Evolutionary conservation across 2,113 vertebrate genomes (phyloP).

Genomic region (Octodon degus): DNA sequence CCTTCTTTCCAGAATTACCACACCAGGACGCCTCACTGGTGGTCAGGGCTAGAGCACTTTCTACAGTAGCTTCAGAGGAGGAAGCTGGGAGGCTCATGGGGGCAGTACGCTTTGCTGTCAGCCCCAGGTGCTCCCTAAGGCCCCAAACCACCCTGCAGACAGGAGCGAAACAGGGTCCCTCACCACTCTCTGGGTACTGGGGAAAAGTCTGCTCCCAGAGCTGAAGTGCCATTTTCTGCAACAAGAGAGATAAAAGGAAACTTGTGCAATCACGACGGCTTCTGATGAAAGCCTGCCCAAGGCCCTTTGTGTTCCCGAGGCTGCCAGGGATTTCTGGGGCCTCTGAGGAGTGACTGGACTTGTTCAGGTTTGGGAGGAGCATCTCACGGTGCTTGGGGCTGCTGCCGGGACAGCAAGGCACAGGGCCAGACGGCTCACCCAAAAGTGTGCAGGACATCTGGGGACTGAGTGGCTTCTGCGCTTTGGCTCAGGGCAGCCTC

Average conservation of each 20-base stretch:
- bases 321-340: not conserved
- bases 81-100: not conserved
- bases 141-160: not conserved
- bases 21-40: no score
- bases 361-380: not conserved
- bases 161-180: not conserved
- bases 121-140: not conserved
- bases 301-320: not conserved
- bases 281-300: not conserved
- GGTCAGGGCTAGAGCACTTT: no score
- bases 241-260: not conserved
- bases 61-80: not conserved
- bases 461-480: not conserved
- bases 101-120: fast-evolving
- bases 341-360: not conserved
- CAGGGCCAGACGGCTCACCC: fast-evolving
- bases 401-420: fast-evolving
- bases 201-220: not conserved
- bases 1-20: not conserved
- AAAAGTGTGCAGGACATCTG: fast-evolving
- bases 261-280: not conserved
- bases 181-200: not conserved
- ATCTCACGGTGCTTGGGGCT: no score
- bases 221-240: not conserved
- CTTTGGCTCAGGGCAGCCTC: no score